Evolutionary conservation across 1,140 invertebrate genomes (phyloP).

Genomic region (Aphelinus certus): DNA sequence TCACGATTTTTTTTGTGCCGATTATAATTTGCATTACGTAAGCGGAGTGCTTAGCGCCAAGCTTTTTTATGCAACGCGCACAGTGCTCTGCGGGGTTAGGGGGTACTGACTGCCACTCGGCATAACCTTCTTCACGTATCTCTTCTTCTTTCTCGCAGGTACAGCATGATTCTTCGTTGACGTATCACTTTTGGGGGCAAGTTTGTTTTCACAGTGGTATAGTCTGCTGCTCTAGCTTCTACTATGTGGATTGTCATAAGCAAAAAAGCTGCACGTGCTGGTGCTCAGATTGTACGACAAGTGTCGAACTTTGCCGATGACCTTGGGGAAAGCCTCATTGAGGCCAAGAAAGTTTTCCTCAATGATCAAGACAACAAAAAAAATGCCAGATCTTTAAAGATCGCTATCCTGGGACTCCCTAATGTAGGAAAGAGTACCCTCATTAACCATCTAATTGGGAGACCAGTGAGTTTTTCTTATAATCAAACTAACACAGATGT

Average conservation of each 20-base stretch:
- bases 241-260: slow-evolving; percentile 27
- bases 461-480: slow-evolving; percentile 71
- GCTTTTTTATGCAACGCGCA: too few relatives aligned
- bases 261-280: background rate
- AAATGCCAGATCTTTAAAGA: slow-evolving; percentile 70
- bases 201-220: background rate
- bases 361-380: slow-evolving; percentile 32
- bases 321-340: slow-evolving; percentile 23
- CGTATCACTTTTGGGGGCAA: background rate
- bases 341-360: slow-evolving; percentile 24
- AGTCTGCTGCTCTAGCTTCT: background rate
- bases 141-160: too few relatives aligned
- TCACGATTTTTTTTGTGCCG: too few relatives aligned
- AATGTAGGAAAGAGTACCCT: slow-evolving; percentile 96
- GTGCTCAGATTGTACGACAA: slow-evolving; percentile 20
- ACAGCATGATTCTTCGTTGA: slow-evolving; percentile 28
- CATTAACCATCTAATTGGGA: slow-evolving; percentile 84
- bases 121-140: too few relatives aligned
- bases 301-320: slow-evolving; percentile 32
- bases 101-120: too few relatives aligned
- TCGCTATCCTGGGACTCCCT: slow-evolving; percentile 89
- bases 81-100: too few relatives aligned
- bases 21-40: too few relatives aligned
- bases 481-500: background rate
- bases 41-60: too few relatives aligned